A percentile compares a stretch with the other conserved stretches of the same genome.
Conservation (phyloP, 2,113 vertebrate genomes). For the Lycaon pictus region DNA sequence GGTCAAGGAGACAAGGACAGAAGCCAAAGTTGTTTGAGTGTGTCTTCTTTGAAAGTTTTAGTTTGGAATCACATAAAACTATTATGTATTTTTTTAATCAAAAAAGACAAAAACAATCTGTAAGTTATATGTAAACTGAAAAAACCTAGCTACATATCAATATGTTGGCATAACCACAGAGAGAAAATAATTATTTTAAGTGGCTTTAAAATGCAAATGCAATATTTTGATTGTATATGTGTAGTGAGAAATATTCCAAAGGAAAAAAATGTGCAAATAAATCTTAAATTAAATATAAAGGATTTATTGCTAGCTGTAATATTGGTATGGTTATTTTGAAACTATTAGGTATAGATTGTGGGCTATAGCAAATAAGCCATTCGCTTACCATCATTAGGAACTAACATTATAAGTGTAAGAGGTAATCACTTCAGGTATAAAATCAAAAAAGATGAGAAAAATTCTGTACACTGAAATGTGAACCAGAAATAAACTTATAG, state of each 20-base stretch:
- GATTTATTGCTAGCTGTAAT: neutral
- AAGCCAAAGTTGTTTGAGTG: neutral
- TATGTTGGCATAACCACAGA: neutral
- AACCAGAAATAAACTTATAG: neutral
- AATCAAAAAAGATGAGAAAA: constrained; percentile 18
- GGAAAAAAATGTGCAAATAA: neutral
- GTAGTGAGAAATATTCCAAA: neutral
- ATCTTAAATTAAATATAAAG: neutral
- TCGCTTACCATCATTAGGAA: neutral
- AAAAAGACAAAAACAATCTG: neutral
- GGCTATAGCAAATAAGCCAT: neutral
- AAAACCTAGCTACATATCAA: neutral
- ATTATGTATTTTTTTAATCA: neutral
- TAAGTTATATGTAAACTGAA: neutral
- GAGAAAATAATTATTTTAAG: neutral
- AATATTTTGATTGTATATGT: neutral
- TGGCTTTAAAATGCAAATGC: neutral
- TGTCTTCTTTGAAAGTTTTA: constrained; percentile 11
- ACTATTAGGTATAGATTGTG: neutral
- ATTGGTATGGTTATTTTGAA: neutral
- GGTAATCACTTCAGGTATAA: neutral
- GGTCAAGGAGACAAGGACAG: neutral
- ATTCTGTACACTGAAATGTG: neutral
- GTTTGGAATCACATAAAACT: neutral
- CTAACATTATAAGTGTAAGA: neutral